Conservation (phyloP, 2,113 vertebrate species). For the Triplophysa dalaica region DNA sequence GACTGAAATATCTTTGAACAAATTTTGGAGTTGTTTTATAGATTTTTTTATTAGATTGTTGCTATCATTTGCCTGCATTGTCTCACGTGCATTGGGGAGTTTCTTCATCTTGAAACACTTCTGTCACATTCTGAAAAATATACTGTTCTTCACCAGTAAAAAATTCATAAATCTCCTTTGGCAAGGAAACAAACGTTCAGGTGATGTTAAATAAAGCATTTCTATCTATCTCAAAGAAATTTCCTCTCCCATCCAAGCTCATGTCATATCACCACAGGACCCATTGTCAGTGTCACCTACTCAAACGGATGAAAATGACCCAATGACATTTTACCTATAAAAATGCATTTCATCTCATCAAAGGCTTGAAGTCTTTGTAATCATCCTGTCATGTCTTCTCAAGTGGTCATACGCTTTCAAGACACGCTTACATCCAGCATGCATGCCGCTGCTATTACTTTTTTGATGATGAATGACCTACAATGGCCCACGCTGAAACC, state of each 20-base stretch:
- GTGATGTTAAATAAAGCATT: conserved; percentile 3
- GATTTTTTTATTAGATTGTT: too few species aligned
- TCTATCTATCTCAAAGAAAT: background rate
- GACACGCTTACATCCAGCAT: background rate
- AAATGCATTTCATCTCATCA: conserved; percentile 20
- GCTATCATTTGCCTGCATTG: too few species aligned
- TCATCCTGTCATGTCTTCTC: conserved; percentile 13
- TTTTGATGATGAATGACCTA: conserved; percentile 16
- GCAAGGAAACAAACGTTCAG: background rate
- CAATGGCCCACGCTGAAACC: background rate
- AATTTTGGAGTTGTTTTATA: too few species aligned
- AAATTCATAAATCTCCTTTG: too few species aligned
- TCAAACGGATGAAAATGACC: background rate
- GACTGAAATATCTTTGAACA: too few species aligned
- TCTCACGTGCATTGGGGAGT: too few species aligned
- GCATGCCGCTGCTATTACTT: background rate
- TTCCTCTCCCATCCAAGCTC: background rate
- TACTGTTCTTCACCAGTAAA: too few species aligned
- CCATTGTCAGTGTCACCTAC: background rate
- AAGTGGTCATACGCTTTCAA: conserved; percentile 1
- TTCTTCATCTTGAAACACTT: too few species aligned
- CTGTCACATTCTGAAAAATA: too few species aligned
- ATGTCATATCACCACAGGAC: background rate
- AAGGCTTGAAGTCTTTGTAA: background rate
- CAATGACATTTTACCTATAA: background rate